Percentiles rank a stretch among this genome's conserved stretches.
Evolutionary conservation across 2,113 vertebrate genomes (phyloP).

Genomic region (Gallinago paraguaiae): DNA sequence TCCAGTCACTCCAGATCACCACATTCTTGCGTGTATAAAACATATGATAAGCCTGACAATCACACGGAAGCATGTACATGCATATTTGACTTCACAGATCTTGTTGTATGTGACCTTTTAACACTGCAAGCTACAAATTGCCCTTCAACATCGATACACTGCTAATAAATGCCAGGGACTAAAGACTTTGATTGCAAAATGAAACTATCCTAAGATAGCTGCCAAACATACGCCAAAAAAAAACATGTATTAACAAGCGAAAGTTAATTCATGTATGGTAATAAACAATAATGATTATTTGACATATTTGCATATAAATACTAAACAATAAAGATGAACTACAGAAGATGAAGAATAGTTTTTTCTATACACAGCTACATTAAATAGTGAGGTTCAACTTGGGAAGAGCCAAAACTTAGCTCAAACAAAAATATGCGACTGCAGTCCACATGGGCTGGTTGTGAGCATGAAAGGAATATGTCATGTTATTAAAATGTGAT

Average conservation of each 20-base stretch:
- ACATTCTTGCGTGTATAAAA: not conserved
- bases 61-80: fast-evolving
- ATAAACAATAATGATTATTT: not conserved
- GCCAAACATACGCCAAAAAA: not conserved
- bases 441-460: slow-evolving; percentile 47
- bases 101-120: not conserved
- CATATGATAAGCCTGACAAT: not conserved
- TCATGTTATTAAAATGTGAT: slow-evolving; percentile 76
- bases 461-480: slow-evolving; percentile 67
- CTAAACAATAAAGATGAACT: slow-evolving; percentile 22
- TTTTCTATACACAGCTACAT: slow-evolving; percentile 41
- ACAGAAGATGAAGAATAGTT: slow-evolving; percentile 12
- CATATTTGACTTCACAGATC: not conserved
- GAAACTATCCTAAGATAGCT: not conserved
- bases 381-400: slow-evolving; percentile 34
- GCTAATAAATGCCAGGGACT: not conserved
- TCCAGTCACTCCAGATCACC: not conserved
- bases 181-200: not conserved
- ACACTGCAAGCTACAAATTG: not conserved
- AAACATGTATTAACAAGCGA: not conserved
- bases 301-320: slow-evolving; percentile 10
- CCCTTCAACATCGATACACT: not conserved
- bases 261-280: not conserved
- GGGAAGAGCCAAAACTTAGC: slow-evolving; percentile 58
- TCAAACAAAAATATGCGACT: slow-evolving; percentile 69